Evolutionary conservation across 2,888 invertebrate species (phyloP).

Genomic region (Stramonita haemastoma): DNA sequence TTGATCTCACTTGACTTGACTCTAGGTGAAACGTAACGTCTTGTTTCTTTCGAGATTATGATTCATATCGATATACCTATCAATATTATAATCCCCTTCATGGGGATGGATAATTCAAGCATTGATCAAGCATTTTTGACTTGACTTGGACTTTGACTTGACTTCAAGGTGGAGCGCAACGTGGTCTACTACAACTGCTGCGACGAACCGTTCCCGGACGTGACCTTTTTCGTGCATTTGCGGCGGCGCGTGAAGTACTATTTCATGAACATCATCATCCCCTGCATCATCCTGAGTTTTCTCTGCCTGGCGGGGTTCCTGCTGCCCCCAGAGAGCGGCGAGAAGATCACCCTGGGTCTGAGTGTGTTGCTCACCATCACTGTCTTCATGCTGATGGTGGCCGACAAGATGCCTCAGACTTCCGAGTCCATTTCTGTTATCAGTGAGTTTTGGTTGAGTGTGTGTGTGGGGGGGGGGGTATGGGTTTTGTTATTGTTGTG

Average conservation of each 20-base stretch:
- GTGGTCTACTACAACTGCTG: conserved; percentile 80
- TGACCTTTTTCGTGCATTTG: conserved; percentile 80
- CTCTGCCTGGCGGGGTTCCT: conserved; percentile 74
- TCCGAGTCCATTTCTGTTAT: conserved; percentile 73
- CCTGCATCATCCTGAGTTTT: conserved; percentile 72
- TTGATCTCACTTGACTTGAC: too few relatives aligned
- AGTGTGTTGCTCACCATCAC: conserved; percentile 73
- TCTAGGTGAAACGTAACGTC: too few relatives aligned
- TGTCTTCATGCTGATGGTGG: conserved; percentile 75
- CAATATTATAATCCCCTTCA: too few relatives aligned
- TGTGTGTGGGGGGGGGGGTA: too few relatives aligned
- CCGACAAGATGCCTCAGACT: conserved; percentile 75
- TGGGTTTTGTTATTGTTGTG: not conserved
- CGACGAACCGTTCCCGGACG: conserved; percentile 80
- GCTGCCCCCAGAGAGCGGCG: conserved; percentile 74
- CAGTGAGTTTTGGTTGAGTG: conserved; percentile 58
- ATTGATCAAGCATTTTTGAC: too few relatives aligned
- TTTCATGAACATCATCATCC: conserved; percentile 75
- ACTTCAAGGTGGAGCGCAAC: conserved; percentile 60
- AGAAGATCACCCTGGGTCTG: conserved; percentile 74
- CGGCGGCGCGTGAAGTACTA: conserved; percentile 77
- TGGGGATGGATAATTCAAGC: too few relatives aligned
- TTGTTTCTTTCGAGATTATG: too few relatives aligned
- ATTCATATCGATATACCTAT: too few relatives aligned
- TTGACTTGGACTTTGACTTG: too few relatives aligned